A percentile compares a stretch with the other conserved stretches of the same genome.
Evolutionary conservation across 2,113 vertebrate genomes (phyloP).

Genomic region (Protobothrops mucrosquamatus): DNA sequence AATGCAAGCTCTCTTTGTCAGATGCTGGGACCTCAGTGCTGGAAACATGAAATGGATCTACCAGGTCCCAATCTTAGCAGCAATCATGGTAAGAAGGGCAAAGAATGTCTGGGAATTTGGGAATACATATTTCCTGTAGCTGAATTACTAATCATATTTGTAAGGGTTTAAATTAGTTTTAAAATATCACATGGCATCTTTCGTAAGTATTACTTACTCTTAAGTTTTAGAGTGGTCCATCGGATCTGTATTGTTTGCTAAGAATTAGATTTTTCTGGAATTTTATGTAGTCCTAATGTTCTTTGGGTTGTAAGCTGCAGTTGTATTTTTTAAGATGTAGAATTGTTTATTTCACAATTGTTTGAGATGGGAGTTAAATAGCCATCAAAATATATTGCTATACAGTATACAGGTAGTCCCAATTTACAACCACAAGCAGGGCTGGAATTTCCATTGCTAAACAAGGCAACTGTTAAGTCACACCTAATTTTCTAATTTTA

Average conservation of each 20-base stretch:
- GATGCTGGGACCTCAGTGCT: slow-evolving; percentile 67
- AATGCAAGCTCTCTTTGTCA: slow-evolving; percentile 53
- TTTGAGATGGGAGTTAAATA: background rate
- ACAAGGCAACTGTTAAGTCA: background rate
- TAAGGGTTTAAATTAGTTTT: background rate
- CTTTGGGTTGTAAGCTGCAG: background rate
- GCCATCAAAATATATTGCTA: background rate
- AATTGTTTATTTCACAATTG: background rate
- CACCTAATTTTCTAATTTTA: background rate
- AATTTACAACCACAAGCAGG: background rate
- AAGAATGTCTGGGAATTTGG: background rate
- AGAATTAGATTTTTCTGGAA: background rate
- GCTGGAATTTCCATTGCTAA: background rate
- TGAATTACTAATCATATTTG: background rate
- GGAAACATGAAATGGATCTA: slow-evolving; percentile 97
- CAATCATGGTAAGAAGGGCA: slow-evolving; percentile 81
- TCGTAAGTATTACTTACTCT: background rate
- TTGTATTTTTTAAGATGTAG: background rate
- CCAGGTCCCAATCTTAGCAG: slow-evolving; percentile 89
- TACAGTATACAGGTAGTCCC: background rate
- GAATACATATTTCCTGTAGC: background rate
- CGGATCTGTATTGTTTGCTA: background rate
- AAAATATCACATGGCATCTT: background rate
- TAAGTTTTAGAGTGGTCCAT: background rate
- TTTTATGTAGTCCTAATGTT: background rate